phyloP scores from a whole-genome alignment of 2,113 vertebrate genomes.

The Elgaria multicarinata region DNA sequence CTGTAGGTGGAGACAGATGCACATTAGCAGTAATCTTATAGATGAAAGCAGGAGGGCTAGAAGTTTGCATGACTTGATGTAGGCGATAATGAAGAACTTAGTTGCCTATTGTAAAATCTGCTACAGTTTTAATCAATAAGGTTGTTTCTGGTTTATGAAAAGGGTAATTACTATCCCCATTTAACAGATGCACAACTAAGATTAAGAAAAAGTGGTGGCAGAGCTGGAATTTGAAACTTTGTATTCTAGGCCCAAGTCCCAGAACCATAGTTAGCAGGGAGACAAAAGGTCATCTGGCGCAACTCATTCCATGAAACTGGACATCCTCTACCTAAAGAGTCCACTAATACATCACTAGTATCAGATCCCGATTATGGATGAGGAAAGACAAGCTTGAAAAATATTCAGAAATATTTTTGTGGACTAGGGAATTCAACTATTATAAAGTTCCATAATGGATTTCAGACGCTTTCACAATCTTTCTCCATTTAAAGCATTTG shows the following conservation, averaged over 20 bases:
- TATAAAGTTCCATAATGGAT: no score
- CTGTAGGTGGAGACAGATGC: constrained; percentile 5
- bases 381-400: background rate
- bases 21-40: background rate
- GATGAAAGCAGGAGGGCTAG: background rate
- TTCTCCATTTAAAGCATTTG: no score
- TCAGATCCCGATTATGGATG: background rate
- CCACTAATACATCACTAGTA: background rate
- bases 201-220: background rate
- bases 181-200: background rate
- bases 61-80: background rate
- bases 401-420: background rate
- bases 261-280: background rate
- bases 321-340: background rate
- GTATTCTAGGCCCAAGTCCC: background rate
- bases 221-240: background rate
- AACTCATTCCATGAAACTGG: background rate
- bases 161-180: background rate
- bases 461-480: no score
- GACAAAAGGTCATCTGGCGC: background rate
- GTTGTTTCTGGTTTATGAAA: no score
- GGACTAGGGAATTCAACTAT: no score
- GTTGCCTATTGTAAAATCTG: background rate
- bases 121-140: background rate
- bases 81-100: background rate